Conservation (phyloP, 2,113 vertebrate species). For the Heterotilapia buettikoferi region DNA sequence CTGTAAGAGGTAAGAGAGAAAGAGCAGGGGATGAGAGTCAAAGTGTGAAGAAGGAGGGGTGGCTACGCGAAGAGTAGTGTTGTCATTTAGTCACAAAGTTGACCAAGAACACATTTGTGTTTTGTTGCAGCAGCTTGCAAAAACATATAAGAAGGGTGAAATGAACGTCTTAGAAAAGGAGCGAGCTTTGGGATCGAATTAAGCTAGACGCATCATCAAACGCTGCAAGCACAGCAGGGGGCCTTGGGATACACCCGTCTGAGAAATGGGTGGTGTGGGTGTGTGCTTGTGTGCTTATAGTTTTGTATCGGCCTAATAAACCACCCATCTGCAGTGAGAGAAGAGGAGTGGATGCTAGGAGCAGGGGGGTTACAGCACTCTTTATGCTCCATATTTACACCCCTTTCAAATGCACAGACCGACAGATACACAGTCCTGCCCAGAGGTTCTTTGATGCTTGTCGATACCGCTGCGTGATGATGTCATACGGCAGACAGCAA, state of each 20-base stretch:
- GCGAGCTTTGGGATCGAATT: constrained; percentile 35
- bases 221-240: constrained; percentile 59
- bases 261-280: constrained; percentile 53
- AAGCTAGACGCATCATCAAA: constrained; percentile 64
- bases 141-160: not conserved
- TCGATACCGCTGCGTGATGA: constrained; percentile 71
- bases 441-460: constrained; percentile 64
- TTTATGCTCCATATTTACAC: constrained; percentile 56
- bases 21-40: constrained; percentile 48
- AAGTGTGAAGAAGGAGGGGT: constrained; percentile 37
- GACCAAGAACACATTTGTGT: not conserved
- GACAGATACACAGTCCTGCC: constrained; percentile 44
- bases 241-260: constrained; percentile 55
- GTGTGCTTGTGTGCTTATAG: constrained; percentile 49
- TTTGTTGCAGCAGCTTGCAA: not conserved
- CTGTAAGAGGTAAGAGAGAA: constrained; percentile 48
- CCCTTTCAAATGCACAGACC: constrained; percentile 53
- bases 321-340: constrained; percentile 46
- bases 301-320: constrained; percentile 58
- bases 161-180: not conserved
- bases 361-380: constrained; percentile 31
- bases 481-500: constrained; percentile 65
- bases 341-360: constrained; percentile 37
- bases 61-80: not conserved
- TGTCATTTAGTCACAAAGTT: constrained; percentile 22